Evolutionary conservation across 2,797 vertebrate species (phyloP), one percentile per base, ranked within the genome.

Genomic region (Spinibarbus caldwelli): DNA sequence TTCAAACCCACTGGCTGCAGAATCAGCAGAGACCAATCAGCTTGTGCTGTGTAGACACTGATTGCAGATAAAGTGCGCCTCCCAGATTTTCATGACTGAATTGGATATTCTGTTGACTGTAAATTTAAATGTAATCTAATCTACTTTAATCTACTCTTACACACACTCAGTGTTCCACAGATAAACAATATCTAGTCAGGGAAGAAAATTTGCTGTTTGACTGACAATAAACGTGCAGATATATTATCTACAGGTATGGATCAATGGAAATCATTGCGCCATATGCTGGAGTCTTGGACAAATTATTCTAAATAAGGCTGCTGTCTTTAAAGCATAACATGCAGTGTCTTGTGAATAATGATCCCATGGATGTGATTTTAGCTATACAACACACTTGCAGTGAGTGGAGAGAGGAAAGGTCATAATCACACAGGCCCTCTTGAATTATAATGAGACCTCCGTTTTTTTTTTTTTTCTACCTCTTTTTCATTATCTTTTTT

Each of bases 401-500:
- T 78, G 82, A 82, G 81, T 57, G 80, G 62, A 87, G 78, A 89
- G 73, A 86, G 71, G 78, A 88, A 90, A 88, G 89, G 89, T 90
- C 88, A 90, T 72, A 77, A 77, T 78, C 87, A 87, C 21, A 59
- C 54, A 79, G 78, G 78, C 68, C 41, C 57, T 82, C 83, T 84
- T 66, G 89, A 84, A 90, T 90, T 66, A 77, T 88, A 91, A 91
- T 88, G 83, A 90, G 86, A 49, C 71, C 23, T 70, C 71, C 64
- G 45, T 64, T 57, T 41, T 38, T 41, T 2, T 73, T 41, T 73
- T 47, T 59, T 70, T 72, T 80, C 29, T 49, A 7, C 41, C 68
- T 70, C 73, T 67, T 38, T 49, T 82, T 72, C 59, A 80, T 72
- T 36, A 54, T 54, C n/a, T 10, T 52, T 62, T 36, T 64, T 36